Evolutionary conservation across 2,797 vertebrate genomes (phyloP).

Genomic region (Siniperca scherzeri): DNA sequence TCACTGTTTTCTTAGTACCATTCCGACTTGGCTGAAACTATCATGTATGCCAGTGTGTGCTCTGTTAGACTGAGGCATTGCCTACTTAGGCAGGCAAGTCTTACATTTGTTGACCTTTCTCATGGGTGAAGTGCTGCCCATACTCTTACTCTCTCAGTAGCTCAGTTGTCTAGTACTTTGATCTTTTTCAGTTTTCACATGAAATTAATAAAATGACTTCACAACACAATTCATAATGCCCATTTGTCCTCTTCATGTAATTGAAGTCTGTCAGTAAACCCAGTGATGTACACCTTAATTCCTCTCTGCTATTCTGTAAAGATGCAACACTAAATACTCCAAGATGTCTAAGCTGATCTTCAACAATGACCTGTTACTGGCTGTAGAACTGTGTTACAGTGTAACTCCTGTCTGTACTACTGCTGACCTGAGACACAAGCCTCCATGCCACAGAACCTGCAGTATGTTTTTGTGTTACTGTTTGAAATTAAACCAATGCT

Average conservation of each 20-base stretch:
- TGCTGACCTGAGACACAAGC: constrained; percentile 2
- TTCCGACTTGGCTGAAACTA: constrained; percentile 19
- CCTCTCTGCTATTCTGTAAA: constrained; percentile 17
- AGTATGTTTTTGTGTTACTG: constrained; percentile 23
- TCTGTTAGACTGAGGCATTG: constrained; percentile 2
- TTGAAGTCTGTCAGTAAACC: constrained; percentile 31
- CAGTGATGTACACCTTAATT: constrained; percentile 1
- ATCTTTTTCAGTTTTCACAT: constrained; percentile 16
- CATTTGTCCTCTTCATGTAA: constrained; percentile 22
- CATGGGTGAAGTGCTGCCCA: constrained; percentile 2
- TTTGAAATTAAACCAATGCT: constrained; percentile 22
- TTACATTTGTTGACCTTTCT: not conserved
- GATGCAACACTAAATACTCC: constrained; percentile 57
- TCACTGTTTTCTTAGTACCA: constrained; percentile 12
- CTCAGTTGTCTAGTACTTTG: constrained; percentile 17
- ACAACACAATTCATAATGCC: not conserved
- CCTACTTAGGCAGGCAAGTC: not conserved
- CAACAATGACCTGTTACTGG: not conserved
- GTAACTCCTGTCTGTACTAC: constrained; percentile 15
- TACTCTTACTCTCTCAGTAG: constrained; percentile 19
- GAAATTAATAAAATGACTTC: constrained; percentile 1
- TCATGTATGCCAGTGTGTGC: constrained; percentile 5
- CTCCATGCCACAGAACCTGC: not conserved
- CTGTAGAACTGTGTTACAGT: not conserved
- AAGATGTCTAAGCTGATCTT: constrained; percentile 56